phyloP scores from a whole-genome alignment of 2,888 invertebrate genomes.

The Luffia ferchaultella region DNA sequence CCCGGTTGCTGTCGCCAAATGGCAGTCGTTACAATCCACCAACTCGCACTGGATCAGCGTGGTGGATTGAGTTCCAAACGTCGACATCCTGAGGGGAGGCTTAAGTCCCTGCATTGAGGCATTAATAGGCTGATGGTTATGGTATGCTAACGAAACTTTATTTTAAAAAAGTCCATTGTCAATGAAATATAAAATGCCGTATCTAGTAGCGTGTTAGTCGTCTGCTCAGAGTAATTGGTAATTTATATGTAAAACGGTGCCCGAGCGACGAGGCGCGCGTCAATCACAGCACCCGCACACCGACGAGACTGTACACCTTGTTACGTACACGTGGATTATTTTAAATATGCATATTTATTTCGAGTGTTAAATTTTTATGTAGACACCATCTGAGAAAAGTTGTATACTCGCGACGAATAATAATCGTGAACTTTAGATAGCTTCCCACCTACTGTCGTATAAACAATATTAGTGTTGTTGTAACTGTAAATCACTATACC shows the following conservation, averaged over 20 bases:
- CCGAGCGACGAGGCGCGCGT: conserved; percentile 35
- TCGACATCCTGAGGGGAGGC: no score
- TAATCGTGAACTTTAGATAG: no score
- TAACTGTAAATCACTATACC: not conserved
- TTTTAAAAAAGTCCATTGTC: no score
- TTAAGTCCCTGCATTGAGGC: no score
- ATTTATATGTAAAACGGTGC: conserved; percentile 58
- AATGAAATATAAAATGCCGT: not conserved
- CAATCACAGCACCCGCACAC: conserved; percentile 26
- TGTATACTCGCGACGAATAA: not conserved
- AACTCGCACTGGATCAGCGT: no score
- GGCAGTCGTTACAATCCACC: no score
- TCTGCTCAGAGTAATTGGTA: conserved; percentile 35
- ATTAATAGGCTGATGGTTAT: no score
- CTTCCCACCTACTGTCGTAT: no score
- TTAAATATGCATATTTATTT: not conserved
- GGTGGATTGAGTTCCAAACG: no score
- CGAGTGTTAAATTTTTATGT: not conserved
- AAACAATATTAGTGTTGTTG: no score
- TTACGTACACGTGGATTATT: not conserved
- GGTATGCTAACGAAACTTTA: no score
- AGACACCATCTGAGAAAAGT: not conserved
- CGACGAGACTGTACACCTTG: not conserved
- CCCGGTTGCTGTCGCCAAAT: no score
- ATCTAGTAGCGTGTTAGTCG: not conserved